Conservation (phyloP, 2,888 invertebrate species). For the Amphipyra tragopoginis region DNA sequence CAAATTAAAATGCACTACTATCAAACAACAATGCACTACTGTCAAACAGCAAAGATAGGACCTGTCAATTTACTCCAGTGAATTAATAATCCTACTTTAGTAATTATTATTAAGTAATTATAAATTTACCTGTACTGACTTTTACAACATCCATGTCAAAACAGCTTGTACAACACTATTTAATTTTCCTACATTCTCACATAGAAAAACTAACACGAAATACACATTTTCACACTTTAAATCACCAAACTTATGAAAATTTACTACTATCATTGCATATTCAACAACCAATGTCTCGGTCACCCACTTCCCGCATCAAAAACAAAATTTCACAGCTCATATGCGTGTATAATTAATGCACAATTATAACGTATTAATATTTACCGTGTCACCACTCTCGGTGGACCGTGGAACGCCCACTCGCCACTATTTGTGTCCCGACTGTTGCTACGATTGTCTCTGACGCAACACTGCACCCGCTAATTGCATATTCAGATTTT, state of each 20-base stretch:
- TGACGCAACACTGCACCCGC: conserved; percentile 51
- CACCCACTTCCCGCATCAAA: conserved; percentile 24
- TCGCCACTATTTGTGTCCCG: conserved; percentile 46
- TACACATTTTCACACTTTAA: neutral
- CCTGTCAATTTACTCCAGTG: no score
- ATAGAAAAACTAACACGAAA: neutral
- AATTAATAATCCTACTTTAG: no score
- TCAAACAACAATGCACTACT: no score
- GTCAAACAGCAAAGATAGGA: no score
- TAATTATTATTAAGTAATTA: no score
- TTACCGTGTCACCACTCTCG: conserved; percentile 44
- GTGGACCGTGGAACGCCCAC: conserved; percentile 49
- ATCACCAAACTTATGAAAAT: conserved; percentile 1
- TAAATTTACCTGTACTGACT: neutral
- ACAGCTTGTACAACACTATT: neutral
- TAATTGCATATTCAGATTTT: conserved; percentile 43
- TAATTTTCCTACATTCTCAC: neutral
- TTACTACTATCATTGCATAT: neutral
- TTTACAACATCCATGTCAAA: neutral
- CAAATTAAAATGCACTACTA: no score
- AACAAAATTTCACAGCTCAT: conserved; percentile 44
- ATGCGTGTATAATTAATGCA: conserved; percentile 47
- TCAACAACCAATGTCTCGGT: conserved; percentile 35
- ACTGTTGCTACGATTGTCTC: conserved; percentile 46
- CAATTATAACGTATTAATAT: conserved; percentile 56